Conservation (phyloP, 2,888 invertebrate genomes). For the Ectemnius continuus region DNA sequence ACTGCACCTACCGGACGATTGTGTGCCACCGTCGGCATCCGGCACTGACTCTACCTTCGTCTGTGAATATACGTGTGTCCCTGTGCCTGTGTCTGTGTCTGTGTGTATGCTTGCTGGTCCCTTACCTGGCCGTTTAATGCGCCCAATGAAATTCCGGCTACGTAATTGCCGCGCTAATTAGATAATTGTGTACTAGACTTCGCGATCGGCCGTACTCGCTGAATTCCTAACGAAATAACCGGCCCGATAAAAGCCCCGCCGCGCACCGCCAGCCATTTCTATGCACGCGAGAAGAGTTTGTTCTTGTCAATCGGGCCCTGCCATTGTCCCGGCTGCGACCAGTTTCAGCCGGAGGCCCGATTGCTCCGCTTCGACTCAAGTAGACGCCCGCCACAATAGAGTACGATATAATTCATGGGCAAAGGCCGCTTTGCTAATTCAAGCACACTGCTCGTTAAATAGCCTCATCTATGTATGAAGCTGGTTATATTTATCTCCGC, state of each 20-base stretch:
- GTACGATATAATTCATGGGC: too few relatives aligned
- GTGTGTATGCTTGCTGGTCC: constrained; percentile 21
- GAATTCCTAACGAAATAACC: constrained; percentile 60
- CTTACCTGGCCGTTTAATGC: constrained; percentile 59
- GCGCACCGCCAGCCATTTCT: constrained; percentile 34
- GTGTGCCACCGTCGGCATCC: neutral
- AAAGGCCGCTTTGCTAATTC: too few relatives aligned
- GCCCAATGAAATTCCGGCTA: constrained; percentile 60
- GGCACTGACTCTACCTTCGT: neutral
- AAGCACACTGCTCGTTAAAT: too few relatives aligned
- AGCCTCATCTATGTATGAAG: too few relatives aligned
- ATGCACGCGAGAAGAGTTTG: neutral
- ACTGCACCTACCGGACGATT: constrained; percentile 37
- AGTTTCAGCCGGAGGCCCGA: too few relatives aligned
- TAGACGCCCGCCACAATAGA: too few relatives aligned
- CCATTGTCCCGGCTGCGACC: constrained; percentile 31
- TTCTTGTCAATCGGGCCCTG: constrained; percentile 32
- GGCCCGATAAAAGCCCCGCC: constrained; percentile 40
- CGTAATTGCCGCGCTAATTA: constrained; percentile 66
- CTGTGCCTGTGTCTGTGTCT: constrained; percentile 29
- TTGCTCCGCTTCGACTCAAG: too few relatives aligned
- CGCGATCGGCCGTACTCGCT: constrained; percentile 47
- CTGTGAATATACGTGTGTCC: constrained; percentile 37
- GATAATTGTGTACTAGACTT: constrained; percentile 63
- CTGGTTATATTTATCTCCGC: too few relatives aligned